Evolutionary conservation across 2,113 vertebrate species (phyloP), one percentile per base, ranked within the genome.

Genomic region (Dascyllus trimaculatus): DNA sequence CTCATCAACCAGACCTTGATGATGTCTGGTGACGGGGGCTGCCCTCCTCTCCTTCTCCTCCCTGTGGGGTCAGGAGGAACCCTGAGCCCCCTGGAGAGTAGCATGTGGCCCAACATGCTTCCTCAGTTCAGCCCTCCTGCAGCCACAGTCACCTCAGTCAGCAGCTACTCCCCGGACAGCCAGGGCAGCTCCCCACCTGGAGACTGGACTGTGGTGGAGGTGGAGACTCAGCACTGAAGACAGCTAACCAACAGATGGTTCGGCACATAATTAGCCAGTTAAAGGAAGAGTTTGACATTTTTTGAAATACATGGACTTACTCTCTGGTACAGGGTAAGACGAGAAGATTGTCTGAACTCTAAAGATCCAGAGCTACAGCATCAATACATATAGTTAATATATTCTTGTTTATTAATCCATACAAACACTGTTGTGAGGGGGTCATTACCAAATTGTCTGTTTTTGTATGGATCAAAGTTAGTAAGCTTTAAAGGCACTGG

Each of bases 181-280:
- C 88, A 84, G 63, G 90, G 91, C 49, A 94, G 94, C 77, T 91
- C 89, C 21, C 91, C 96, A 0, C 92, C 94, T 22, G 96, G 95
- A 2, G 95, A 97, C 88, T 97, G 97, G 97, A 97, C 96, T 0
- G 96, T 97, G 64, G 97, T 98, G 71, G 96, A 97, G 85, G 94
- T 97, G 80, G 97, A 97, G 91, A 97, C 96, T 4, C 95, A 96
- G 53, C 96, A 97, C 89, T 97, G 88, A 95, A 35, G 13, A 21
- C 29, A 29, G 29, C 29, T 5, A 5, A 29, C 58, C 38, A 64
- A 32, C 18, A 7, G 15, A 9, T 8, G 2, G 40, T 14, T 15
- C 2, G 15, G 40, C 40, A 43, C 40, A 43, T 14, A 14, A 15
- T 14, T 14, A 43, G 14, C 40, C 13, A 43, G 14, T 15, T 4